Percentiles rank a stretch among this genome's conserved stretches.
These are phyloP conservation scores for Pluvianellus socialis DNA, from an alignment of 2,113 vertebrate genomes.

Conservation along the genomic window DNA sequence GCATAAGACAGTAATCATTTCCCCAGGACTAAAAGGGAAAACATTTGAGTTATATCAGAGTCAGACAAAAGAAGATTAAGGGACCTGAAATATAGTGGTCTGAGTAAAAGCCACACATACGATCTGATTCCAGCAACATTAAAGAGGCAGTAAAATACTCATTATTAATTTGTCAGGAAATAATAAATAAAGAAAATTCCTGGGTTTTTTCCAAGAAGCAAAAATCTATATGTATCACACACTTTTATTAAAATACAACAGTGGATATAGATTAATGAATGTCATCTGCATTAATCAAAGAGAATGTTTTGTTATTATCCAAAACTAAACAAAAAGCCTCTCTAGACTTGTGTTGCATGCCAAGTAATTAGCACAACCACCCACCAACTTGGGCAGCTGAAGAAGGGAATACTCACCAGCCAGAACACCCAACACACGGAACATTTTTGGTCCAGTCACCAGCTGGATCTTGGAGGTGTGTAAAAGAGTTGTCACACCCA, in stretches of 20 bases:
- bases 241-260: not conserved
- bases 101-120: not conserved
- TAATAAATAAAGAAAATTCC: not conserved
- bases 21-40: not conserved
- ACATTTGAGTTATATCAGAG: not conserved
- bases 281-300: not conserved
- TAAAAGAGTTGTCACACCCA: not conserved
- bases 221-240: not conserved
- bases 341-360: not conserved
- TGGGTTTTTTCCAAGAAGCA: not conserved
- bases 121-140: not conserved
- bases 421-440: not conserved
- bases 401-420: not conserved
- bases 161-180: constrained; percentile 1
- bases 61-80: not conserved
- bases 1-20: not conserved
- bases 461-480: not conserved
- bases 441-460: not conserved
- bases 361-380: not conserved
- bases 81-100: not conserved
- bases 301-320: not conserved
- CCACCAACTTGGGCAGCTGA: not conserved
- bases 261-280: not conserved
- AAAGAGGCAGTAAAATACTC: not conserved
- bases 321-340: not conserved